Evolutionary conservation across 2,797 vertebrate genomes (phyloP).

Genomic region (Gymnothorax javanicus): DNA sequence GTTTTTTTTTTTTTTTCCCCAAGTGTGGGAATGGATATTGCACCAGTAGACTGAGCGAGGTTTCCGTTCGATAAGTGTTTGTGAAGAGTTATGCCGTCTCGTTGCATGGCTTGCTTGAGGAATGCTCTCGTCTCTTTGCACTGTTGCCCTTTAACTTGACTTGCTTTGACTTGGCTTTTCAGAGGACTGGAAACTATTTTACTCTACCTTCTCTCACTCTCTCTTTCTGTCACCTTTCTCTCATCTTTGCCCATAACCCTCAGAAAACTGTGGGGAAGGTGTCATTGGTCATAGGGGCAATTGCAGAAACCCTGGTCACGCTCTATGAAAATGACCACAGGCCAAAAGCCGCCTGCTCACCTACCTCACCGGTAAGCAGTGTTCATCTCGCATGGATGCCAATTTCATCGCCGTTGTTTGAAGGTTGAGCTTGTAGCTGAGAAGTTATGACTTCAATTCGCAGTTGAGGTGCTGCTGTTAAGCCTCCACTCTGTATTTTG

Average conservation of each 20-base stretch:
- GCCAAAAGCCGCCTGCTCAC: conserved; percentile 72
- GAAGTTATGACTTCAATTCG: too few relatives aligned
- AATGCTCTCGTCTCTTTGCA: neutral
- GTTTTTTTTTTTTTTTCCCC: neutral
- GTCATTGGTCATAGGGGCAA: conserved; percentile 84
- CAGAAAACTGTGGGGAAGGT: conserved; percentile 93
- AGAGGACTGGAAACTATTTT: neutral
- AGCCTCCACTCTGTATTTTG: neutral
- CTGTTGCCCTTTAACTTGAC: neutral
- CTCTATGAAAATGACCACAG: conserved; percentile 96
- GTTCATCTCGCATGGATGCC: neutral
- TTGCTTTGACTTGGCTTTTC: neutral
- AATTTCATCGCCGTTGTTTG: neutral
- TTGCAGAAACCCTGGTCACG: conserved; percentile 91
- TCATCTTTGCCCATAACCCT: conserved; percentile 47
- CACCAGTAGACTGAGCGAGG: too few relatives aligned
- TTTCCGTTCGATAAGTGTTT: too few relatives aligned
- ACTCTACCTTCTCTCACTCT: conserved; percentile 2
- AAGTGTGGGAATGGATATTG: neutral
- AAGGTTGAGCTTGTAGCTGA: neutral
- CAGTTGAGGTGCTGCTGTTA: too few relatives aligned
- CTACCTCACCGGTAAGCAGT: conserved; percentile 76
- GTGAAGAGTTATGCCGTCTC: neutral
- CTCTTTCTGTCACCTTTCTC: conserved; percentile 11
- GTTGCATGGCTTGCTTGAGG: neutral